These are phyloP conservation scores for Teleogryllus occipitalis DNA, from an alignment of 1,140 invertebrate species.

Conservation along the genomic window DNA sequence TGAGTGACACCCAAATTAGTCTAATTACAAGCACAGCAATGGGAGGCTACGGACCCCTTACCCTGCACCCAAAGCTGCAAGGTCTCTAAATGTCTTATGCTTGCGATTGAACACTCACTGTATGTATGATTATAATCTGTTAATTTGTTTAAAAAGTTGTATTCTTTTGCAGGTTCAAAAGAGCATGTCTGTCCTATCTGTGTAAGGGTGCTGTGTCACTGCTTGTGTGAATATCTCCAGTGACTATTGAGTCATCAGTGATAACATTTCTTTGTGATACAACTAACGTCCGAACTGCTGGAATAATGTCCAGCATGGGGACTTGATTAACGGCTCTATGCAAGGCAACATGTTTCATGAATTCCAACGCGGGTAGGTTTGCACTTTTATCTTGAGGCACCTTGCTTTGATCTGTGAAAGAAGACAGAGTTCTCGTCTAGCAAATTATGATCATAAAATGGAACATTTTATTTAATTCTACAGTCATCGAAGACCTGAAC, in stretches of 20 bases:
- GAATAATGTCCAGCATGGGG: not conserved
- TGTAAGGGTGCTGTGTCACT: constrained; percentile 11
- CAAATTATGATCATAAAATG: constrained; percentile 5
- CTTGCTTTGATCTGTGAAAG: constrained; percentile 11
- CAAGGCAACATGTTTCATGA: constrained; percentile 7
- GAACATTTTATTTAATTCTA: constrained; percentile 6
- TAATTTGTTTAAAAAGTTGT: not conserved
- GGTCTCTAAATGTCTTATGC: not conserved
- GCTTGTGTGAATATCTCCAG: constrained; percentile 10
- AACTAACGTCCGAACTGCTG: constrained; percentile 11
- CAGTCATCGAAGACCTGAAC: not conserved
- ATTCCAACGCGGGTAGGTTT: constrained; percentile 17
- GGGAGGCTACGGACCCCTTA: not conserved
- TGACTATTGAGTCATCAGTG: constrained; percentile 7
- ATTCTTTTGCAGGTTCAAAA: not conserved
- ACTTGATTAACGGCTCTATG: constrained; percentile 1
- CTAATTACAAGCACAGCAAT: too few species aligned
- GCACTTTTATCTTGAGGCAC: constrained; percentile 11
- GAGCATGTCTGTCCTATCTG: not conserved
- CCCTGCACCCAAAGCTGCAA: not conserved
- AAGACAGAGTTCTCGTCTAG: constrained; percentile 4
- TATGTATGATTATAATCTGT: not conserved
- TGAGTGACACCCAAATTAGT: too few species aligned
- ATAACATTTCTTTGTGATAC: constrained; percentile 17
- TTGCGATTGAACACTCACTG: not conserved